phyloP scores from a whole-genome alignment of 2,113 vertebrate species.

The Sander vitreus region DNA sequence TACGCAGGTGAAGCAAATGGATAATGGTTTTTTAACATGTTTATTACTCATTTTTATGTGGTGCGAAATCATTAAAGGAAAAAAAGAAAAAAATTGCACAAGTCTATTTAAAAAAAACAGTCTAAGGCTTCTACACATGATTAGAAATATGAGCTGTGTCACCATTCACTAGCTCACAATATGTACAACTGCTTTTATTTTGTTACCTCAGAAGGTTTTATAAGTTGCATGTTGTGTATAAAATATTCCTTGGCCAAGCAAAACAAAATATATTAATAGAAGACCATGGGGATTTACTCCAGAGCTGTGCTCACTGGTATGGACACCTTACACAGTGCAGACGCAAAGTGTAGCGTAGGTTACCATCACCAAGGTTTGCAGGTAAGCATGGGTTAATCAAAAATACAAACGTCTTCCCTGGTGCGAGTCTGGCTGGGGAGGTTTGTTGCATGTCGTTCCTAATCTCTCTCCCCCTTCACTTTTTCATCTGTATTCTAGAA shows the following conservation, averaged over 20 bases:
- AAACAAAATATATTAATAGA: no score
- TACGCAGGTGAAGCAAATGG: conserved; percentile 24
- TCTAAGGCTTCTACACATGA: background rate
- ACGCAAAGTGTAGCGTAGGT: no score
- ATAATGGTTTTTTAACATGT: background rate
- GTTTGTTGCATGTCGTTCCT: background rate
- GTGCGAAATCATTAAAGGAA: background rate
- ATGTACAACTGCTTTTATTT: background rate
- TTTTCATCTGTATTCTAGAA: background rate
- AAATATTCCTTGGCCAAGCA: no score
- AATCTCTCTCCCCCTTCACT: background rate
- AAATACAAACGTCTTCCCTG: no score
- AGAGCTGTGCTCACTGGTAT: no score
- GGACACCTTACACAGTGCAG: no score
- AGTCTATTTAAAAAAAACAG: background rate
- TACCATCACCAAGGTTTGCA: no score
- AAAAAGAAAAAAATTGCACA: background rate
- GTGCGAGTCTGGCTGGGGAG: background rate
- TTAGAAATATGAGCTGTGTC: background rate
- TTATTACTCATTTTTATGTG: background rate
- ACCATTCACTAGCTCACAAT: background rate
- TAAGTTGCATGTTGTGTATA: no score
- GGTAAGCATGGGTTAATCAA: no score
- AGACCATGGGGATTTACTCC: no score
- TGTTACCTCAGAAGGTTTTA: no score